A percentile compares a stretch with the other conserved stretches of the same genome.
Evolutionary conservation across 2,797 vertebrate genomes (phyloP).

Genomic region (Ctenosaura bakeri): DNA sequence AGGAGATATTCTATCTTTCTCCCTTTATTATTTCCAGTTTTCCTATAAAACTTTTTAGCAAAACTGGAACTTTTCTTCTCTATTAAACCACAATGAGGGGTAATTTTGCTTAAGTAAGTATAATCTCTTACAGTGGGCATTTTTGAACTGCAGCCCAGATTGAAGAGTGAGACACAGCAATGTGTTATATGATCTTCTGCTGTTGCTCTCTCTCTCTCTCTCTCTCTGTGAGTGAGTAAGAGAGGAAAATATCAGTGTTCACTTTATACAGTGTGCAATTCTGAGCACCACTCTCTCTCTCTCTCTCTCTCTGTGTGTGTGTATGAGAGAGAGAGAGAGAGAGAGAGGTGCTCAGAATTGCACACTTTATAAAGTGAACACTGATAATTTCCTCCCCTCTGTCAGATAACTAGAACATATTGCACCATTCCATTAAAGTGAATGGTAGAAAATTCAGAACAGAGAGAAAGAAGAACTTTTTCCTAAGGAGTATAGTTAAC

Average conservation of each 20-base stretch:
- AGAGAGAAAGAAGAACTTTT: not conserved
- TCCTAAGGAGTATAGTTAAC: not conserved
- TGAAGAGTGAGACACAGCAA: not conserved
- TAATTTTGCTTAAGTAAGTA: not conserved
- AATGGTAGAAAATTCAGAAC: not conserved
- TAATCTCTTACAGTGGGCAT: not conserved
- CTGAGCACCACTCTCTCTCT: no score
- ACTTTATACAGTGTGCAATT: not conserved
- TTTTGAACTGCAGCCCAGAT: not conserved
- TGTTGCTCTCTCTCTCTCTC: not conserved
- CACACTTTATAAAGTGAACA: not conserved
- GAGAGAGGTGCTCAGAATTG: no score
- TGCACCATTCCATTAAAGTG: not conserved
- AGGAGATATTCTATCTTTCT: not conserved
- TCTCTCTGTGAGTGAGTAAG: not conserved
- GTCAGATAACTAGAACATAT: not conserved
- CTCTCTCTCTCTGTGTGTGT: no score
- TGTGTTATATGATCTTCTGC: not conserved
- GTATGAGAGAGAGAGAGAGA: not conserved
- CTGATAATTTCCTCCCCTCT: not conserved
- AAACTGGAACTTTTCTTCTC: not conserved
- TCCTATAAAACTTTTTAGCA: not conserved
- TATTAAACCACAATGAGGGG: not conserved
- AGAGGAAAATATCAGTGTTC: not conserved
- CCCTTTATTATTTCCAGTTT: not conserved